Evolutionary conservation across 1,140 invertebrate genomes (phyloP).

Genomic region (Araneus ventricosus): DNA sequence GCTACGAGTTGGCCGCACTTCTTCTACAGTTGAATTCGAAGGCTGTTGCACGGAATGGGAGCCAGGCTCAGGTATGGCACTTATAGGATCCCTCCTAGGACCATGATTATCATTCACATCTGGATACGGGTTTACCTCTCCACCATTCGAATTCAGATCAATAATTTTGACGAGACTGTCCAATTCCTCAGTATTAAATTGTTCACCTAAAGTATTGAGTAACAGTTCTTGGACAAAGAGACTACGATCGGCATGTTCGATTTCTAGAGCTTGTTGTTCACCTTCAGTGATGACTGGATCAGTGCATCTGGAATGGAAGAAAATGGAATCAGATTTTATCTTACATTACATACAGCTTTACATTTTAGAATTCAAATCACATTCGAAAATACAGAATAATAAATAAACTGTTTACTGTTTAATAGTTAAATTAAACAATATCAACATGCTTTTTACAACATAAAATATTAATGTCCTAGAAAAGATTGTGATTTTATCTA

Average conservation of each 20-base stretch:
- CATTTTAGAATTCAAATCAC: too few species aligned
- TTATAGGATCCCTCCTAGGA: conserved; percentile 58
- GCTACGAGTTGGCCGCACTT: conserved; percentile 40
- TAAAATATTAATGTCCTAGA: too few species aligned
- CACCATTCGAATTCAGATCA: conserved; percentile 63
- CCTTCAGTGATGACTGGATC: conserved; percentile 83
- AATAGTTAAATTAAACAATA: too few species aligned
- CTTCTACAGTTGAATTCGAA: conserved; percentile 36
- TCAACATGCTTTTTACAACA: too few species aligned
- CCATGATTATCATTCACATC: conserved; percentile 71
- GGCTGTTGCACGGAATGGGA: conserved; percentile 52
- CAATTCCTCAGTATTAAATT: conserved; percentile 75
- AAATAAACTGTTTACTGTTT: too few species aligned
- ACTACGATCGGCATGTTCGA: conserved; percentile 85
- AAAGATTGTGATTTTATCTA: too few species aligned
- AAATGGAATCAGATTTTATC: too few species aligned
- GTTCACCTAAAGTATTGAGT: conserved; percentile 83
- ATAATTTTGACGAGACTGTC: conserved; percentile 71
- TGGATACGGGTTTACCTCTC: conserved; percentile 38
- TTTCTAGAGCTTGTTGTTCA: conserved; percentile 83
- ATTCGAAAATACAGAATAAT: too few species aligned
- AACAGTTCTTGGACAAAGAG: conserved; percentile 87
- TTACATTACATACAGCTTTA: too few species aligned
- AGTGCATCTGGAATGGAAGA: conserved; percentile 82
- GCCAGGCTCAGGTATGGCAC: conserved; percentile 67